Conservation (phyloP, 2,888 invertebrate species). For the Spilarctia lutea region DNA sequence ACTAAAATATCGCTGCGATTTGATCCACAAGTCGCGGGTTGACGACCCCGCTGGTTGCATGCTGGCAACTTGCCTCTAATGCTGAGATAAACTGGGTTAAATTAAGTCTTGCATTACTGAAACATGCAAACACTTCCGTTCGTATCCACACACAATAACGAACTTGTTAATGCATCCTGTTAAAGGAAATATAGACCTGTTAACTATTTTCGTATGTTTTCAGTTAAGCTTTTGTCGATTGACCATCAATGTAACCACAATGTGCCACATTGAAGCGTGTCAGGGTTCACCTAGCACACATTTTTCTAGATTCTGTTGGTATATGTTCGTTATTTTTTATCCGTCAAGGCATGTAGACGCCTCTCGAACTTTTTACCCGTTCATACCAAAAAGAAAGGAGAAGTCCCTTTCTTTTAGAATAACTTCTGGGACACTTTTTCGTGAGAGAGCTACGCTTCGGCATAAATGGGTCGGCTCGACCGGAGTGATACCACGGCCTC, state of each 20-base stretch:
- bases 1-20: conserved; percentile 49
- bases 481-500: too few species aligned
- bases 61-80: conserved; percentile 62
- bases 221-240: not conserved
- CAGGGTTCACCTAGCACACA: too few species aligned
- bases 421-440: too few species aligned
- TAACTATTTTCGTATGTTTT: not conserved
- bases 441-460: too few species aligned
- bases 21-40: conserved; percentile 54
- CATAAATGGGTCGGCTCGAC: too few species aligned
- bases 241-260: not conserved
- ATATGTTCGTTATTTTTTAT: not conserved
- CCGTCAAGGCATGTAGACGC: too few species aligned
- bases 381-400: too few species aligned
- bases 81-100: conserved; percentile 54
- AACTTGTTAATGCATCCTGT: not conserved
- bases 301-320: not conserved
- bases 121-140: conserved; percentile 30
- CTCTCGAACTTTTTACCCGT: too few species aligned
- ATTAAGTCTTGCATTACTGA: conserved; percentile 51
- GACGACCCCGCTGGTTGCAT: conserved; percentile 57
- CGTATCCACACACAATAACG: too few species aligned
- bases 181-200: not conserved
- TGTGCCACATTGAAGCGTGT: too few species aligned
- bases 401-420: too few species aligned